Evolutionary conservation across 2,113 vertebrate genomes (phyloP).

Genomic region (rabbit (Oryctolagus cuniculus)): mOryCun1.1 NC_091449.1:8477001-8477500

Average conservation of each 20-base stretch:
- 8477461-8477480: neutral
- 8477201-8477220: neutral
- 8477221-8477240: neutral
- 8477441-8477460: too few relatives aligned
- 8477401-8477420: neutral
- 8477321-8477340: accelerated
- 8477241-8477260: neutral
- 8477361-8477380: neutral
- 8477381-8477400: neutral
- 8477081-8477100: too few relatives aligned
- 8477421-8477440: too few relatives aligned
- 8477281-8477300: too few relatives aligned
- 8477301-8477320: neutral
- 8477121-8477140: neutral
- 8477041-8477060: too few relatives aligned
- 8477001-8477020: too few relatives aligned
- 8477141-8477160: neutral
- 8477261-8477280: neutral
- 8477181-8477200: too few relatives aligned
- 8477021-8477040: too few relatives aligned
- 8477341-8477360: neutral
- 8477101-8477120: neutral
- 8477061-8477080: too few relatives aligned
- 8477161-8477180: too few relatives aligned
- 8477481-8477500: neutral